A percentile compares a stretch with the other conserved stretches of the same genome.
Evolutionary conservation across 2,888 invertebrate species (phyloP).

Genomic region (Melinopterus prodromus): DNA sequence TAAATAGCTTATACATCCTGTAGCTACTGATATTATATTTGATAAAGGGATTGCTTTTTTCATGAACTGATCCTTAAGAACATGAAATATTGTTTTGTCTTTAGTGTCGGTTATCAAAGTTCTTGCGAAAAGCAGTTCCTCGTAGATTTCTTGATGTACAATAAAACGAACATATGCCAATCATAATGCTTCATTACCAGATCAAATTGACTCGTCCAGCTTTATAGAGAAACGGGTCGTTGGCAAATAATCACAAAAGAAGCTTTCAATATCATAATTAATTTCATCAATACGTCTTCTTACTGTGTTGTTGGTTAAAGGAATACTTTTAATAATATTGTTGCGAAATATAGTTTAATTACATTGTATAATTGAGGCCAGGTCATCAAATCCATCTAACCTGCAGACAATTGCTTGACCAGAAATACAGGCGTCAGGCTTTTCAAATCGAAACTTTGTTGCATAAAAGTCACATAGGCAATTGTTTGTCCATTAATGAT

Average conservation of each 20-base stretch:
- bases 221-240: slow-evolving; percentile 6
- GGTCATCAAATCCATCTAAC: too few species aligned
- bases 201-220: neutral
- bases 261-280: slow-evolving; percentile 50
- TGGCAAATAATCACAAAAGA: slow-evolving; percentile 35
- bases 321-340: too few species aligned
- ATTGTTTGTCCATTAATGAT: slow-evolving; percentile 17
- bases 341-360: too few species aligned
- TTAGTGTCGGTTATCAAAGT: slow-evolving; percentile 25
- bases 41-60: slow-evolving; percentile 12
- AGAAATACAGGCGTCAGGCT: too few species aligned
- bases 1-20: slow-evolving; percentile 49
- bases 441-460: slow-evolving; percentile 46
- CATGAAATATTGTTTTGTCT: slow-evolving; percentile 20
- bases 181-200: slow-evolving; percentile 42
- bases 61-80: slow-evolving; percentile 18
- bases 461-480: slow-evolving; percentile 23
- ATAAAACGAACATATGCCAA: slow-evolving; percentile 47
- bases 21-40: slow-evolving; percentile 23
- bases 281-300: too few species aligned
- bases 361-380: too few species aligned
- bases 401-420: too few species aligned
- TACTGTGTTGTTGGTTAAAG: too few species aligned
- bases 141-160: slow-evolving; percentile 10
- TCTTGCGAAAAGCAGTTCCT: slow-evolving; percentile 27